Conservation (phyloP, 2,113 vertebrate species). For the Lophius piscatorius region DNA sequence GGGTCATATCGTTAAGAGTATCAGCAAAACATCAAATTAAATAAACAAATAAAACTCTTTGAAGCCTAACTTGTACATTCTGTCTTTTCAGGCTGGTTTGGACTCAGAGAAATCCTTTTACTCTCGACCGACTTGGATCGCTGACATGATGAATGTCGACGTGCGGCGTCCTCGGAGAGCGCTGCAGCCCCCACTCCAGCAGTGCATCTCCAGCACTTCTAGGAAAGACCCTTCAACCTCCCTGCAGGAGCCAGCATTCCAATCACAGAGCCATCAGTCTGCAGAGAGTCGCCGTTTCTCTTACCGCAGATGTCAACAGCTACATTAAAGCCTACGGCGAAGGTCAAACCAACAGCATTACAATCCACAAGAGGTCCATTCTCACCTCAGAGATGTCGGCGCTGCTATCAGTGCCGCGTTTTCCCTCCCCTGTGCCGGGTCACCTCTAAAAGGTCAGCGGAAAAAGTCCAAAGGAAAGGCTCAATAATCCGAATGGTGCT, state of each 20-base stretch:
- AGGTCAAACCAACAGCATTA: conserved; percentile 40
- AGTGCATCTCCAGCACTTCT: conserved; percentile 20
- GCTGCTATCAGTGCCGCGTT: conserved; percentile 1
- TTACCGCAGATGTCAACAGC: conserved; percentile 44
- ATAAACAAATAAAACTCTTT: too few species aligned
- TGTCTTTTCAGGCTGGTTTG: too few species aligned
- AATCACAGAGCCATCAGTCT: conserved; percentile 38
- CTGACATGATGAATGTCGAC: conserved; percentile 37
- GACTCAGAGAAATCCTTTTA: conserved; percentile 3
- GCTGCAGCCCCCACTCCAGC: conserved; percentile 4
- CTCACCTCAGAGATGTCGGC: neutral
- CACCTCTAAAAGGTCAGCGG: too few species aligned
- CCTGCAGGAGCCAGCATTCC: conserved; percentile 22
- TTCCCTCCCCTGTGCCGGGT: neutral
- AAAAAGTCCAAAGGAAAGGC: too few species aligned
- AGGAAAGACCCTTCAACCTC: conserved; percentile 34
- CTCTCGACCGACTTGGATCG: neutral
- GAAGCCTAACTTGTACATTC: too few species aligned
- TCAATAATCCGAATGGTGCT: too few species aligned
- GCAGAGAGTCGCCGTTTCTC: conserved; percentile 11
- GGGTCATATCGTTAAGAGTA: too few species aligned
- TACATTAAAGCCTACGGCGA: conserved; percentile 47
- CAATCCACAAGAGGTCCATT: neutral
- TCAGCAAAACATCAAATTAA: too few species aligned
- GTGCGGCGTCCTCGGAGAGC: conserved; percentile 22